Conservation (phyloP, 2,113 vertebrate species). For the Benitochromis conjunctus region DNA sequence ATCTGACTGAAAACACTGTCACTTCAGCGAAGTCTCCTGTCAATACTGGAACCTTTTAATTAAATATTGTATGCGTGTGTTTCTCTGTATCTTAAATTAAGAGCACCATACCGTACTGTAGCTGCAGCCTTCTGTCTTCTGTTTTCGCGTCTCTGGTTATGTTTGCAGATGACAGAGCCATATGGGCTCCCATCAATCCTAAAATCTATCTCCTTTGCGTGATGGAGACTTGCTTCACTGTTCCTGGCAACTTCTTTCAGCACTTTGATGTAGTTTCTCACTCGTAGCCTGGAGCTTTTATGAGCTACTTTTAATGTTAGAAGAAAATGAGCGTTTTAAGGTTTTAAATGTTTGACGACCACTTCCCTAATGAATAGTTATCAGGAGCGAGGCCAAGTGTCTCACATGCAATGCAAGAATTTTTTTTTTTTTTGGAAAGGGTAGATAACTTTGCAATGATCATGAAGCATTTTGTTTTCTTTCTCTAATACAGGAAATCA, state of each 20-base stretch:
- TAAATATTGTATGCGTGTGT: not conserved
- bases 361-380: not conserved
- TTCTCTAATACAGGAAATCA: not conserved
- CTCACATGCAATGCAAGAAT: too few species aligned
- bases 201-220: not conserved
- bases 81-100: not conserved
- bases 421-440: not conserved
- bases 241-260: not conserved
- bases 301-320: not conserved
- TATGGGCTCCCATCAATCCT: constrained; percentile 45
- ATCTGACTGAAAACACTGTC: constrained; percentile 1
- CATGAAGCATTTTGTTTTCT: not conserved
- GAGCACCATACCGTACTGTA: not conserved
- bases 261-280: not conserved
- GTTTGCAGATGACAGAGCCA: constrained; percentile 45
- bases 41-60: not conserved
- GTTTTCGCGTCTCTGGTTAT: not conserved
- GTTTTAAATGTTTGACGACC: constrained; percentile 7
- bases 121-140: not conserved
- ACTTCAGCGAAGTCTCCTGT: not conserved
- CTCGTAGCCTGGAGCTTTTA: not conserved
- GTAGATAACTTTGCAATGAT: not conserved
- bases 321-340: constrained; percentile 1
- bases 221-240: not conserved
- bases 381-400: not conserved